These are phyloP conservation scores for Patella depressa DNA, from an alignment of 2,888 invertebrate genomes.

Conservation along the genomic window DNA sequence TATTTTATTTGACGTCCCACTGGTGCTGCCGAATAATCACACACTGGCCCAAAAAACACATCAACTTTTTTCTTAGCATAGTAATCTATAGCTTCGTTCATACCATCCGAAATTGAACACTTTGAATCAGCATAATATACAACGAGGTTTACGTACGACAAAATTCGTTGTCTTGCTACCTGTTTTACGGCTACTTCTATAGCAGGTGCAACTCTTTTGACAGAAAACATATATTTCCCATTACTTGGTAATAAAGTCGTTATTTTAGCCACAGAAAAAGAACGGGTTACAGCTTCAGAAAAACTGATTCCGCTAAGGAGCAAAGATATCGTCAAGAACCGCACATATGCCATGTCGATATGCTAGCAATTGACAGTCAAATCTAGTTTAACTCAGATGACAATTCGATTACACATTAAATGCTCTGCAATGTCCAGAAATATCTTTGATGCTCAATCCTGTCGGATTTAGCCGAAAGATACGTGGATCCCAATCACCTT, in stretches of 20 bases:
- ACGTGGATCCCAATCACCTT: no score
- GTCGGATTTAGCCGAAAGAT: no score
- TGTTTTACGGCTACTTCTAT: slow-evolving; percentile 60
- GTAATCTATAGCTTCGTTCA: slow-evolving; percentile 59
- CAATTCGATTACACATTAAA: no score
- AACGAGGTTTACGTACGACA: slow-evolving; percentile 29
- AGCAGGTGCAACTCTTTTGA: slow-evolving; percentile 59
- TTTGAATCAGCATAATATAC: slow-evolving; percentile 43
- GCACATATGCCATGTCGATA: no score
- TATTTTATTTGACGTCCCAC: slow-evolving; percentile 81
- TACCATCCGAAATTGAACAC: slow-evolving; percentile 54
- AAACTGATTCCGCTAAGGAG: no score
- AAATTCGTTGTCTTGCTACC: slow-evolving; percentile 31
- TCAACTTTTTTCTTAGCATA: slow-evolving; percentile 53
- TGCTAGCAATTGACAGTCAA: no score
- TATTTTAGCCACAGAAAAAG: slow-evolving; percentile 27
- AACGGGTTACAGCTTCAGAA: neutral
- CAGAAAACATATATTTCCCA: slow-evolving; percentile 47
- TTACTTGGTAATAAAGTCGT: slow-evolving; percentile 49
- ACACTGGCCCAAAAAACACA: slow-evolving; percentile 66
- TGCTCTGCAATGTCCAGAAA: no score
- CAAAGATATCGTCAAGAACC: no score
- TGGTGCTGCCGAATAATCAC: slow-evolving; percentile 83
- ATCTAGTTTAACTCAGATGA: no score
- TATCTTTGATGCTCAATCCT: no score